Evolutionary conservation across 2,797 vertebrate species (phyloP), one percentile per base, ranked within the genome.

Genomic region (Gadopsis marmoratus): DNA sequence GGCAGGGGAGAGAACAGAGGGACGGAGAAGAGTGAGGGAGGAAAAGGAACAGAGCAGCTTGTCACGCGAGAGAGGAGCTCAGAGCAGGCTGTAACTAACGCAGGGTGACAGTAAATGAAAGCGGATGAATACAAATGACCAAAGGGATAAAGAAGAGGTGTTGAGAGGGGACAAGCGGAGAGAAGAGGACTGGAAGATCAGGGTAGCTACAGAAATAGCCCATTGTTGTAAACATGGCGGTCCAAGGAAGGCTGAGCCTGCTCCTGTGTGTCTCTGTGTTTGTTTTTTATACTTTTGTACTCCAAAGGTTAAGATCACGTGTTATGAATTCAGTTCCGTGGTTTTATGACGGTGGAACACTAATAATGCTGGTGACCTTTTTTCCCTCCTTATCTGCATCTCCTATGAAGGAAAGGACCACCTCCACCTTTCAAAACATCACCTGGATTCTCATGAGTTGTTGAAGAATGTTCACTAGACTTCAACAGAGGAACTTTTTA

Each of bases 41-140:
- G 79, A 51, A 66, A 81, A 84, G 12, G 51, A 85, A 80, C 17
- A 5, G 71, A 81, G 80, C 75, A 75, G 81, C 76, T 80, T 81
- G 87, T 87, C 83, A 91, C 89, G 82, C 10, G 13, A 78, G 79
- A 86, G 77, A 79, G 81, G 71, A 79, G 77, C 78, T 85, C 77
- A 77, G 78, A 89, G 86, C 82, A 81, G 84, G 71, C 72, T 89
- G 83, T 78, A 87, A 86, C 83, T 67, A 85, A 89, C 71, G 68
- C 76, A 35, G 76, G 78, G 79, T 90, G 89, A 89, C 88, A 89
- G 84, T 88, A 92, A 92, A 94, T 88, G 86, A 87, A 89, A 89
- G 90, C 85, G 75, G 79, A 91, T 91, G 91, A 93, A 93, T 93
- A 93, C 83, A 92, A 93, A 94, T 90, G 89, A 89, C 90, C 86